Conservation (phyloP, 2,888 invertebrate genomes). For the Didymodactylos carnosus region DNA sequence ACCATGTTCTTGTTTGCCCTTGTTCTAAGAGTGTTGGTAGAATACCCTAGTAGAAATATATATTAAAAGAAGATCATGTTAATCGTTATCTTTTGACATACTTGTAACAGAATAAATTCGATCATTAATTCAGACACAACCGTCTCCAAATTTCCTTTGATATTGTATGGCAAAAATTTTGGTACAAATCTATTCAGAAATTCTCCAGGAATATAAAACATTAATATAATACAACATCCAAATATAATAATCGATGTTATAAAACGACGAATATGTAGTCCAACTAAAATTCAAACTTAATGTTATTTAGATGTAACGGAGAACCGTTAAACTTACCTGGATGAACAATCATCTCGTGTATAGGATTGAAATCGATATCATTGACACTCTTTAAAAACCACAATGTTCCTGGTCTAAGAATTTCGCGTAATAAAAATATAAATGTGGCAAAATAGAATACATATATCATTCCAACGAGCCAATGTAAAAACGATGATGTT, state of each 20-base stretch:
- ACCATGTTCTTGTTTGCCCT: slow-evolving; percentile 82
- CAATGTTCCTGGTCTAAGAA: slow-evolving; percentile 78
- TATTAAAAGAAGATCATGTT: background rate
- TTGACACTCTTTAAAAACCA: slow-evolving; percentile 95
- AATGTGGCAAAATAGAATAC: slow-evolving; percentile 91
- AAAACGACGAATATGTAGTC: slow-evolving; percentile 9
- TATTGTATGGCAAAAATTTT: slow-evolving; percentile 60
- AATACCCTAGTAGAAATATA: slow-evolving; percentile 52
- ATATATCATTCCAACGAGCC: slow-evolving; percentile 94
- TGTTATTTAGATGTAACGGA: background rate
- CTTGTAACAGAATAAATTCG: slow-evolving; percentile 4
- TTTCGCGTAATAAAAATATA: slow-evolving; percentile 71
- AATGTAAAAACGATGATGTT: slow-evolving; percentile 90
- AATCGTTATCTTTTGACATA: too few species aligned
- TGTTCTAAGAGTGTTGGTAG: slow-evolving; percentile 86
- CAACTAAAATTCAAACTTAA: slow-evolving; percentile 17
- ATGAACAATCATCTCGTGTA: slow-evolving; percentile 92
- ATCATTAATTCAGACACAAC: slow-evolving; percentile 2
- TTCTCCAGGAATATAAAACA: slow-evolving; percentile 81
- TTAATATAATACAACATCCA: slow-evolving; percentile 77
- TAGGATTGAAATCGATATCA: slow-evolving; percentile 96
- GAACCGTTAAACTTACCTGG: slow-evolving; percentile 51
- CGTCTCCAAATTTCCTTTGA: slow-evolving; percentile 36
- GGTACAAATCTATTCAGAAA: slow-evolving; percentile 57
- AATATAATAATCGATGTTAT: slow-evolving; percentile 39